Evolutionary conservation across 2,113 vertebrate genomes (phyloP).

Genomic region (Sarotherodon lohbergeri): DNA sequence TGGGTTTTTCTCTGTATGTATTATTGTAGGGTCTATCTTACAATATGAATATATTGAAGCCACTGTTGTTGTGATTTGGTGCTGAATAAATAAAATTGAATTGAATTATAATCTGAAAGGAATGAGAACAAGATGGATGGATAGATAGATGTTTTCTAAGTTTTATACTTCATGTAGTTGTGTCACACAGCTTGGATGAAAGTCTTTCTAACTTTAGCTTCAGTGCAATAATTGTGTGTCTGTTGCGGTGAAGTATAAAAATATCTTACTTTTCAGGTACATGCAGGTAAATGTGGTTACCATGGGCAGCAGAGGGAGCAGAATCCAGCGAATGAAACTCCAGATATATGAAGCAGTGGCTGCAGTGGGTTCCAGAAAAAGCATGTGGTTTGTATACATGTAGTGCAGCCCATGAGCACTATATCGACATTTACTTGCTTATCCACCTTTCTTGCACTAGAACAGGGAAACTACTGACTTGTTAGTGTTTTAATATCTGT

Average conservation of each 20-base stretch:
- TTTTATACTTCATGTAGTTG: neutral
- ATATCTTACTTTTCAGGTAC: neutral
- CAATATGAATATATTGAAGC: neutral
- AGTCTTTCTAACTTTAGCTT: neutral
- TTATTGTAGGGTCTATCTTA: neutral
- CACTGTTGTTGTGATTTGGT: neutral
- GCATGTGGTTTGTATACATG: neutral
- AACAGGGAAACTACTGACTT: neutral
- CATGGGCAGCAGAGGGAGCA: conserved; percentile 27
- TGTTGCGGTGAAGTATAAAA: neutral
- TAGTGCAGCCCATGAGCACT: neutral
- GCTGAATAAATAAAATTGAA: neutral
- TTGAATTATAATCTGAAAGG: neutral
- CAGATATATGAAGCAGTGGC: neutral
- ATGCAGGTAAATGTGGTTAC: neutral
- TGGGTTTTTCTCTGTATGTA: neutral
- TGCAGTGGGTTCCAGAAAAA: neutral
- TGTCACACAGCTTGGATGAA: neutral
- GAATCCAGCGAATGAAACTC: conserved; percentile 43
- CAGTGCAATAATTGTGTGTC: neutral
- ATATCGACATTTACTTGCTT: neutral
- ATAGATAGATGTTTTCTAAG: neutral
- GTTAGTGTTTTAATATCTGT: neutral
- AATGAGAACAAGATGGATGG: neutral
- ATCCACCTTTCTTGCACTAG: neutral